Base-by-base conservation (phyloP, 2,797 vertebrate species). In the Melanotaenia parkinsoni region DNA sequence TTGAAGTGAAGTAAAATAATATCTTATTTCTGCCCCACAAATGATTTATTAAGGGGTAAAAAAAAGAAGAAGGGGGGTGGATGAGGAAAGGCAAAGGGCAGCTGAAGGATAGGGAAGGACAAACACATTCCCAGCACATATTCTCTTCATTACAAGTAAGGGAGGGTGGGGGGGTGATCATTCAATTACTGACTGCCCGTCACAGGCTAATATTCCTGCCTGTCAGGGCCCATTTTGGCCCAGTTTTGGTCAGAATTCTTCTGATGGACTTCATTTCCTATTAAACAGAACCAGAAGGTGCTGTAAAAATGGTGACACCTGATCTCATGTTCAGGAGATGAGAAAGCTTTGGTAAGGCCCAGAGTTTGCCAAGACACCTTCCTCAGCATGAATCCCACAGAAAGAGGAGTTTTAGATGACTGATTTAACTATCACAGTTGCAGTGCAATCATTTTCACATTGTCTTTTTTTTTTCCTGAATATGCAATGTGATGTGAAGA, bases 121-220 rank as follows among this genome's bases (percentile, higher is more conserved):
- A 94, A 94, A 93, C 90, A 91, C 93, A 93, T 96, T 96, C 95
- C 92, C 90, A 54, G 80, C 96, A 95, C 95, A 95, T 95, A 93
- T 95, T 95, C 94, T 94, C 95, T 95, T 94, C 95, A 95, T 93
- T 95, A 95, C n/a, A 32, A 88, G 86, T 81, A 89, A 84, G 79
- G 14, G 13, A 83, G 79, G 14, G 38, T 72, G 69, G 76, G 88
- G 87, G 58, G 89, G 56, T 82, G 88, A 96, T 94, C 91, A 94
- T 95, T 96, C 95, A 95, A 95, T 95, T 95, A 95, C 94, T 89
- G 93, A 92, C 93, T 94, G 94, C 93, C 93, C 93, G 88, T 93
- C 93, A 92, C 88, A 90, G 86, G 88, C 90, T 96, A 94, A 95
- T 96, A 95, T 95, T 96, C 94, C 95, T 95, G 93, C 94, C 94